Evolutionary conservation across 2,888 invertebrate species (phyloP).

Genomic region (Amitus sp.): DNA sequence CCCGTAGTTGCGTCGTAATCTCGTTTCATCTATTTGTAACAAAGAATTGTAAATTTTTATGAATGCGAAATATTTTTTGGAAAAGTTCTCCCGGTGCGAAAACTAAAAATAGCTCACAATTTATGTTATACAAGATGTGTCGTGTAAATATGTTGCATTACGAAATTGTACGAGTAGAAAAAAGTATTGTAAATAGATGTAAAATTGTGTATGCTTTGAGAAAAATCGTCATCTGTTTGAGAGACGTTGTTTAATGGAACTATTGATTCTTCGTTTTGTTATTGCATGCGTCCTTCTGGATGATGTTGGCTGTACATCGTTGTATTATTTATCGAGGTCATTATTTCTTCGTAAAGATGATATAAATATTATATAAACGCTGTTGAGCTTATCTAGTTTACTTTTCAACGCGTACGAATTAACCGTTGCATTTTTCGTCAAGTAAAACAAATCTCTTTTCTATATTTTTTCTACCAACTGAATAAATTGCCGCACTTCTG

Average conservation of each 20-base stretch:
- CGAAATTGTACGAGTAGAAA: background rate
- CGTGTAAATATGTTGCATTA: background rate
- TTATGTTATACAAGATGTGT: background rate
- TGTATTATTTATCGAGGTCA: background rate
- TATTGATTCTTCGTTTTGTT: conserved; percentile 9
- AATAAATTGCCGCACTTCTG: background rate
- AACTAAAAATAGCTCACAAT: background rate
- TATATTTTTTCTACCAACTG: conserved; percentile 5
- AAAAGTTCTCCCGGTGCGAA: background rate
- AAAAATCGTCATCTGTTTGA: conserved; percentile 1
- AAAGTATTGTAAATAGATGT: background rate
- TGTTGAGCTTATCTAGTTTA: conserved; percentile 3
- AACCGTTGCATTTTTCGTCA: conserved; percentile 5
- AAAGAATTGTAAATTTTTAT: background rate
- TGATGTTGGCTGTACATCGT: background rate
- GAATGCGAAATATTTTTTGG: background rate
- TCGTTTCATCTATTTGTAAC: background rate
- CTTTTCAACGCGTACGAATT: background rate
- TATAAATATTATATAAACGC: background rate
- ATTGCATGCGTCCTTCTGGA: background rate
- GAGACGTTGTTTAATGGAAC: background rate
- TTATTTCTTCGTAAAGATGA: background rate
- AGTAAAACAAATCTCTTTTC: conserved; percentile 3
- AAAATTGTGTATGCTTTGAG: background rate
- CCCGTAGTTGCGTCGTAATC: background rate